phyloP scores from a whole-genome alignment of 2,888 invertebrate genomes.

The Catotricha subobsoleta region DNA sequence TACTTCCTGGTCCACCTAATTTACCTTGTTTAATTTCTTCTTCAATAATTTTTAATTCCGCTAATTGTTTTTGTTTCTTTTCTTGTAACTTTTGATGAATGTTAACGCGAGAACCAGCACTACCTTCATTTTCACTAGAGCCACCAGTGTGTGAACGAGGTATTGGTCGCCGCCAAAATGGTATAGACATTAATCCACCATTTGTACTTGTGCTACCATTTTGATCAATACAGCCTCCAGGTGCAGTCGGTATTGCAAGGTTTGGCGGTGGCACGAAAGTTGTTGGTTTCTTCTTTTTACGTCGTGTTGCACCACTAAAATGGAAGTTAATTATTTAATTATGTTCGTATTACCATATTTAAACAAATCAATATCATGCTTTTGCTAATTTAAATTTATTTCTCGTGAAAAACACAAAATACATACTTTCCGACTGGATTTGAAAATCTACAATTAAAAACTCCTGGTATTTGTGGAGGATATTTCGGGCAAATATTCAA shows the following conservation, averaged over 20 bases:
- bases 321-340: constrained; percentile 5
- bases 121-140: constrained; percentile 58
- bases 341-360: neutral
- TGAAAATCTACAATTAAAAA: constrained; percentile 75
- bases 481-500: constrained; percentile 9
- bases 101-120: constrained; percentile 58
- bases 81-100: constrained; percentile 75
- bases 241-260: constrained; percentile 2
- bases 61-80: constrained; percentile 73
- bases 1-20: constrained; percentile 36
- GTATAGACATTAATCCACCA: constrained; percentile 34
- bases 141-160: constrained; percentile 40
- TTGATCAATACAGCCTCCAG: constrained; percentile 15
- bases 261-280: constrained; percentile 63
- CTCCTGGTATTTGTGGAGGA: constrained; percentile 45
- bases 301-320: constrained; percentile 32
- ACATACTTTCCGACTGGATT: constrained; percentile 48
- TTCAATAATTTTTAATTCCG: constrained; percentile 63
- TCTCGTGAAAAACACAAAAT: too few species aligned
- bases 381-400: neutral
- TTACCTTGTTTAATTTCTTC: constrained; percentile 74
- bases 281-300: constrained; percentile 83
- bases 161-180: constrained; percentile 58
- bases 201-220: neutral
- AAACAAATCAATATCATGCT: neutral